These are phyloP conservation scores for Nomada ruficornis DNA, from an alignment of 2,888 invertebrate genomes.

Conservation along the genomic window DNA sequence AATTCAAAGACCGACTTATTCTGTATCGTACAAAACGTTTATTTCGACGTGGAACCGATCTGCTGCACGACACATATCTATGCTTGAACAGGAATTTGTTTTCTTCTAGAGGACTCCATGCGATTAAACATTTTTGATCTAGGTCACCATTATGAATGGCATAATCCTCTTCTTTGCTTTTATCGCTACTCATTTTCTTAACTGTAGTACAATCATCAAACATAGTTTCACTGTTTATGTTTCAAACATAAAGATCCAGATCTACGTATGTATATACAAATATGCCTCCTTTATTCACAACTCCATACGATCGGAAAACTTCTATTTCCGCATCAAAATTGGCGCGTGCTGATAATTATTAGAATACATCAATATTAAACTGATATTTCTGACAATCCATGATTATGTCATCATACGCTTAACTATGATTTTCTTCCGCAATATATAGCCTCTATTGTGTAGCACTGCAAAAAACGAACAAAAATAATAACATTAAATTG, in stretches of 20 bases:
- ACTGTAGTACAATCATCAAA: constrained; percentile 61
- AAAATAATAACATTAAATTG: constrained; percentile 6
- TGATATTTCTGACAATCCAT: neutral
- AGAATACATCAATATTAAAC: neutral
- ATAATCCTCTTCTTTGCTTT: constrained; percentile 68
- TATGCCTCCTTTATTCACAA: constrained; percentile 8
- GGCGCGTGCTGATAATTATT: neutral
- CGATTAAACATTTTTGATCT: constrained; percentile 65
- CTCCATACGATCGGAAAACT: constrained; percentile 4
- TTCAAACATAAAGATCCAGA: constrained; percentile 19
- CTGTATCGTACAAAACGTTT: constrained; percentile 68
- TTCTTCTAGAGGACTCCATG: constrained; percentile 72
- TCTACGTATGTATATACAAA: neutral
- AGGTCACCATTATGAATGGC: constrained; percentile 59
- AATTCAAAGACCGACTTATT: constrained; percentile 77
- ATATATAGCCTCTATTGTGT: neutral
- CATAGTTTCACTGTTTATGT: constrained; percentile 51
- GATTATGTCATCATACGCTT: neutral
- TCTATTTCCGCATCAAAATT: neutral
- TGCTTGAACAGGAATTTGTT: constrained; percentile 66
- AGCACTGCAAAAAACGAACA: constrained; percentile 38
- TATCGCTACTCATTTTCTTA: constrained; percentile 57
- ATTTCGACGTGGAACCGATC: constrained; percentile 73
- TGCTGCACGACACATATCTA: constrained; percentile 71
- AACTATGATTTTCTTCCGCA: neutral